Evolutionary conservation across 2,888 invertebrate genomes (phyloP).

Genomic region (Fabriciana adippe): DNA sequence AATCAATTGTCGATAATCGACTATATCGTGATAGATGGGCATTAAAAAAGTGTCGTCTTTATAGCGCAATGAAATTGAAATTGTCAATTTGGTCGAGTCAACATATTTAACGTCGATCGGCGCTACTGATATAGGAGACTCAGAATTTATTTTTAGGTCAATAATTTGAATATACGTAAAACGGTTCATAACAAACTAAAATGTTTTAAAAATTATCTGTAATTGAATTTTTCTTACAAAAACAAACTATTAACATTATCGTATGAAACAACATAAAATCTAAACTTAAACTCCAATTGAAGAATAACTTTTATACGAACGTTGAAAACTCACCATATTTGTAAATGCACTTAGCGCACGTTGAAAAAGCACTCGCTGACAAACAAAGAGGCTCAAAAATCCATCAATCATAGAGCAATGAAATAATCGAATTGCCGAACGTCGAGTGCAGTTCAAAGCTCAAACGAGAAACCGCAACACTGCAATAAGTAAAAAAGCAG

Average conservation of each 20-base stretch:
- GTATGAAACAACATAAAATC: background rate
- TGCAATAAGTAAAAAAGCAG: conserved; percentile 56
- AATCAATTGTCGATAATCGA: conserved; percentile 63
- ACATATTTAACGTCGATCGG: conserved; percentile 43
- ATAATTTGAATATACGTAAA: too few relatives aligned
- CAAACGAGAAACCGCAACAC: conserved; percentile 74
- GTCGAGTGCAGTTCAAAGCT: conserved; percentile 75
- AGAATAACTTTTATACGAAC: conserved; percentile 8
- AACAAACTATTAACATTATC: background rate
- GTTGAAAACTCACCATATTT: conserved; percentile 12
- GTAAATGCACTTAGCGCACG: conserved; percentile 61
- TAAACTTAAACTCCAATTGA: background rate
- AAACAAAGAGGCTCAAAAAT: conserved; percentile 64
- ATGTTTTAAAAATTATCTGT: too few relatives aligned
- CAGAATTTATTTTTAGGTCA: too few relatives aligned
- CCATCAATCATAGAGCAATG: conserved; percentile 79
- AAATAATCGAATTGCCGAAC: conserved; percentile 77
- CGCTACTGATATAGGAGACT: conserved; percentile 5
- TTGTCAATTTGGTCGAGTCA: conserved; percentile 48
- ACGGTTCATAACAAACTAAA: too few relatives aligned
- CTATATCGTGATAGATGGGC: conserved; percentile 56
- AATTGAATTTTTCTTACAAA: background rate
- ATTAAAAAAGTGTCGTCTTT: conserved; percentile 53
- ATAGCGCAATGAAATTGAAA: conserved; percentile 57
- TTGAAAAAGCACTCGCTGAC: conserved; percentile 58